Conservation (phyloP, 2,888 invertebrate genomes). For the Yponomeuta plumbellus region DNA sequence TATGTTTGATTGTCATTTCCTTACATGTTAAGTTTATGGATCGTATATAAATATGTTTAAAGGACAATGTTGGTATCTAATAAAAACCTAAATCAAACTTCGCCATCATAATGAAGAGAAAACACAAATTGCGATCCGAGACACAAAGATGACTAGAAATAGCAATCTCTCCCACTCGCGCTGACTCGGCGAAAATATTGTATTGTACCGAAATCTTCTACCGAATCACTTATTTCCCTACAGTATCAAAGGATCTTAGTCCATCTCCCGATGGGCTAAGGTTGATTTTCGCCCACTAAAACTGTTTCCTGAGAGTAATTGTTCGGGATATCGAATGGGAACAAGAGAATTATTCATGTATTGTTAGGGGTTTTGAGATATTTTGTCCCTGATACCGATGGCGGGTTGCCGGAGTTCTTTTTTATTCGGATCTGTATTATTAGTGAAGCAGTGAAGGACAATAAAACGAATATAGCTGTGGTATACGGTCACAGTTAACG, state of each 20-base stretch:
- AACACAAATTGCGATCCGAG: neutral
- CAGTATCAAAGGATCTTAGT: neutral
- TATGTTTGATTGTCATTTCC: too few species aligned
- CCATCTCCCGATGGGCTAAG: neutral
- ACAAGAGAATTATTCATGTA: conserved; percentile 12
- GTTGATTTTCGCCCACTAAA: neutral
- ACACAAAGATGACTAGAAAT: neutral
- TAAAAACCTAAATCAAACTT: neutral
- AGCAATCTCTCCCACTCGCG: conserved; percentile 1
- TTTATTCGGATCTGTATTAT: neutral
- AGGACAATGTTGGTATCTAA: neutral
- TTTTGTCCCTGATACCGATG: conserved; percentile 7
- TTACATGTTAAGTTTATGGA: too few species aligned
- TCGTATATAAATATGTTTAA: neutral
- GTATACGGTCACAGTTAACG: too few species aligned
- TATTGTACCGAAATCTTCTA: conserved; percentile 8
- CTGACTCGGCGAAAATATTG: conserved; percentile 10
- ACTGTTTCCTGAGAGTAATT: neutral
- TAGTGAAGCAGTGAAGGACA: neutral
- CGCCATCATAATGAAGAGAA: neutral
- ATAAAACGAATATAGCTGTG: too few species aligned
- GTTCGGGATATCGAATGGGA: conserved; percentile 10
- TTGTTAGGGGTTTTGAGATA: conserved; percentile 10
- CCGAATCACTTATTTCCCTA: conserved; percentile 8
- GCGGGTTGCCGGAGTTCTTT: neutral